Percentiles rank a stretch among this genome's conserved stretches.
Conservation (phyloP, 2,888 invertebrate genomes). For the Agrotis segetum region DNA sequence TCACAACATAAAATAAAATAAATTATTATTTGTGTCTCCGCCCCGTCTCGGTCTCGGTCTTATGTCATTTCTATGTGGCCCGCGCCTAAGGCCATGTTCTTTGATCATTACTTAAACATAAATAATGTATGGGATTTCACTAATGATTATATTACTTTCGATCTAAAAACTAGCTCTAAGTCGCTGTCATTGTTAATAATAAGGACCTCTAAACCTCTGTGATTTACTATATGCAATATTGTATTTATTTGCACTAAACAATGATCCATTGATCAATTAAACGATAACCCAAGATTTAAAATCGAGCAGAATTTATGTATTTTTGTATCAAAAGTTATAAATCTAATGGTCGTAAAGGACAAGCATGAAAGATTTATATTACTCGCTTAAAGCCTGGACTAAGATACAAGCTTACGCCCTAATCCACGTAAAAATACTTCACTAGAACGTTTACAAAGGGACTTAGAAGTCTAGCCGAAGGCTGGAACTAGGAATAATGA, state of each 20-base stretch:
- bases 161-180: too few relatives aligned
- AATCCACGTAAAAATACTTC: conserved; percentile 43
- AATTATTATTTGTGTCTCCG: too few relatives aligned
- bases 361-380: conserved; percentile 43
- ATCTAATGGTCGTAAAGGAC: conserved; percentile 20
- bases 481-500: conserved; percentile 24
- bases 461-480: conserved; percentile 17
- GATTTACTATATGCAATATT: background rate
- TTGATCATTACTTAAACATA: too few relatives aligned
- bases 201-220: too few relatives aligned
- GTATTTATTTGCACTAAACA: background rate
- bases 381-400: conserved; percentile 12
- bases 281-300: background rate
- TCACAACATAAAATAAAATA: too few relatives aligned
- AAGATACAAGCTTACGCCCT: conserved; percentile 21
- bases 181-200: too few relatives aligned
- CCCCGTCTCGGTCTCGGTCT: too few relatives aligned
- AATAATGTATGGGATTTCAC: too few relatives aligned
- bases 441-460: conserved; percentile 23
- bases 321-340: conserved; percentile 13
- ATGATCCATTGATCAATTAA: conserved; percentile 11
- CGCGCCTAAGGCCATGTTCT: too few relatives aligned
- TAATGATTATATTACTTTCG: too few relatives aligned
- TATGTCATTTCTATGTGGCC: too few relatives aligned
- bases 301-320: background rate